Evolutionary conservation across 2,888 invertebrate genomes (phyloP).

Genomic region (Aphidius colemani): DNA sequence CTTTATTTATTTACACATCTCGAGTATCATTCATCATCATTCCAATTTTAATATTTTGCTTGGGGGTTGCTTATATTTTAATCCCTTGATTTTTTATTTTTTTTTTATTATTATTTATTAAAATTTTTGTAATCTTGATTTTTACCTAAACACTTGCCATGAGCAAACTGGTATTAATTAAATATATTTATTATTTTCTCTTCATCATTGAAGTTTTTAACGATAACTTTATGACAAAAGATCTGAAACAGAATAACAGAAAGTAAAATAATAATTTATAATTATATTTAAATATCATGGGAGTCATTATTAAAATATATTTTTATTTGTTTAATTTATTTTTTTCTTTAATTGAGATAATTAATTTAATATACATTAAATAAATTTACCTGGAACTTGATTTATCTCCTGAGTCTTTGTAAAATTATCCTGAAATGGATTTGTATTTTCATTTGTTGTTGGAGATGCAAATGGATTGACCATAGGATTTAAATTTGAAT

Average conservation of each 20-base stretch:
- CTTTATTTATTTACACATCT: not conserved
- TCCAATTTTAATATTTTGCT: not conserved
- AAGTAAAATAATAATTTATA: slow-evolving; percentile 1
- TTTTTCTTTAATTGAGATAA: not conserved
- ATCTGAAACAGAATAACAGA: slow-evolving; percentile 46
- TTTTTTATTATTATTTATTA: slow-evolving; percentile 42
- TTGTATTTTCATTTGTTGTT: slow-evolving; percentile 53
- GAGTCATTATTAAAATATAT: not conserved
- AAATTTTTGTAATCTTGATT: slow-evolving; percentile 43
- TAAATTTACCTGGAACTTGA: slow-evolving; percentile 53
- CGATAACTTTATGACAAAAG: slow-evolving; percentile 53
- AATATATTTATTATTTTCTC: slow-evolving; percentile 33
- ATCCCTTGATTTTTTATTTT: slow-evolving; percentile 34
- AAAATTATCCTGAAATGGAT: slow-evolving; percentile 57
- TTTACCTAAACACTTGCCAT: slow-evolving; percentile 40
- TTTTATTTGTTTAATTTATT: slow-evolving; percentile 1
- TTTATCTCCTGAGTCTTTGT: slow-evolving; percentile 56
- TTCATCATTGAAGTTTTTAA: slow-evolving; percentile 43
- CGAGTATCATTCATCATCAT: slow-evolving; percentile 4
- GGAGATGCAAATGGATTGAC: slow-evolving; percentile 51
- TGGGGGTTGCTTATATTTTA: not conserved
- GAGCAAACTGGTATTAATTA: slow-evolving; percentile 42
- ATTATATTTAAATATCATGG: not conserved
- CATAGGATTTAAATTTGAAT: slow-evolving; percentile 57
- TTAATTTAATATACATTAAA: not conserved